Conservation (phyloP, 2,797 vertebrate species). For the Eurystomus glaucurus region DNA sequence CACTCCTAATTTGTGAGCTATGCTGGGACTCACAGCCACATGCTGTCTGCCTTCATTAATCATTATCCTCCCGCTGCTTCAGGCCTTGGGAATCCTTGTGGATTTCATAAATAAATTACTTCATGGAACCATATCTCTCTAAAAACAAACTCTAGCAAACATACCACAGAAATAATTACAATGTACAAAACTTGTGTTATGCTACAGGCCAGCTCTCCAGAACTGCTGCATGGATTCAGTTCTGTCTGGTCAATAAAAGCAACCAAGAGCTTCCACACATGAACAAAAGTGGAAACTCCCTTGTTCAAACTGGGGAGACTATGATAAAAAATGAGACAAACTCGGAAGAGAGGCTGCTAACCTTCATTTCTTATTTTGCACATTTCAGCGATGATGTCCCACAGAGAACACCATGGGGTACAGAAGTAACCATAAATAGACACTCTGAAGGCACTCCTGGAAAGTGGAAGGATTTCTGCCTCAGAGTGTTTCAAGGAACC, state of each 20-base stretch:
- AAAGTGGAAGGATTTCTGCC: neutral
- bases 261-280: neutral
- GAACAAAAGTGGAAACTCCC: neutral
- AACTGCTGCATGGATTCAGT: neutral
- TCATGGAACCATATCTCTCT: neutral
- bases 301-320: no score
- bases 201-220: neutral
- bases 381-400: neutral
- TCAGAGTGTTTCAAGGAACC: neutral
- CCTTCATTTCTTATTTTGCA: neutral
- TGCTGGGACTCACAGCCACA: neutral
- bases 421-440: neutral
- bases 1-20: neutral
- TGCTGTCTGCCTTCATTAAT: slow-evolving; percentile 49
- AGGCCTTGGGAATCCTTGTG: neutral
- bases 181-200: neutral
- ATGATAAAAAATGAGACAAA: neutral
- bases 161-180: neutral
- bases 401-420: neutral
- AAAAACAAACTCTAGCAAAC: slow-evolving; percentile 5
- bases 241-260: neutral
- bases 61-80: neutral
- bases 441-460: neutral
- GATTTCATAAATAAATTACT: slow-evolving; percentile 46
- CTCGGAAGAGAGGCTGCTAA: neutral